Evolutionary conservation across 2,797 vertebrate species (phyloP), one percentile per base, ranked within the genome.

Genomic region (Phalanger gymnotis): DNA sequence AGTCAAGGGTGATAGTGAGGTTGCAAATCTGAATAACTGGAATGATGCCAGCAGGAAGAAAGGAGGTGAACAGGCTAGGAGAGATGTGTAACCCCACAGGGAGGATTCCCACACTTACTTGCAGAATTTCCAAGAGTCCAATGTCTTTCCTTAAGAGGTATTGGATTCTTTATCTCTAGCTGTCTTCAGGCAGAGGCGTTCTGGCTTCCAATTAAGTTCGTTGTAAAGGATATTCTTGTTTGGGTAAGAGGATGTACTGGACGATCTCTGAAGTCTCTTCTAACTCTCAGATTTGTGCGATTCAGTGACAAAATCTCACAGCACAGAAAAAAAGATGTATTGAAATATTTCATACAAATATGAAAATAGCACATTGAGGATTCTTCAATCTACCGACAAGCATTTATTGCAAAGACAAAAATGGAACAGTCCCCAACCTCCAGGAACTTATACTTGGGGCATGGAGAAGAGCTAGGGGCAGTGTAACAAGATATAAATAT

Each of bases 401-500:
- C n/a, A 81, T 25, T n/a, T 81, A 81, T 81, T 73, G 28, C 22
- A 93, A 92, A 93, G 1, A 10, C 7, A 27, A 92, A 54, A 91
- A 55, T 89, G 56, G 28, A 34, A 14, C 54, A 55, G 30, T 81
- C 66, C n/a, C 19, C 66, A 81, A 81, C 19, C 66, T 81, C 16
- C 40, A 81, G 19, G n/a, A 81, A 7, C 19, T 81, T 81, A 40
- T 7, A 81, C 19, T 25, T 73, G 25, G 16, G 1, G 40, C 91
- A 57, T 51, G 27, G 92, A 87, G 16, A 12, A 94, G 54, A 81
- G 16, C 3, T 52, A n/a, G 92, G 0, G 66, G 31, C 4, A 56
- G 22, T 54, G 11, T 30, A 87, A 40, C 34, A 53, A 96, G 91
- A 92, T 19, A 56, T 94, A 95, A 94, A 91, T 16, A 5, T 93